A percentile compares a stretch with the other conserved stretches of the same genome.
Conservation (phyloP, 2,113 vertebrate genomes). For the Alligator sinensis region DNA sequence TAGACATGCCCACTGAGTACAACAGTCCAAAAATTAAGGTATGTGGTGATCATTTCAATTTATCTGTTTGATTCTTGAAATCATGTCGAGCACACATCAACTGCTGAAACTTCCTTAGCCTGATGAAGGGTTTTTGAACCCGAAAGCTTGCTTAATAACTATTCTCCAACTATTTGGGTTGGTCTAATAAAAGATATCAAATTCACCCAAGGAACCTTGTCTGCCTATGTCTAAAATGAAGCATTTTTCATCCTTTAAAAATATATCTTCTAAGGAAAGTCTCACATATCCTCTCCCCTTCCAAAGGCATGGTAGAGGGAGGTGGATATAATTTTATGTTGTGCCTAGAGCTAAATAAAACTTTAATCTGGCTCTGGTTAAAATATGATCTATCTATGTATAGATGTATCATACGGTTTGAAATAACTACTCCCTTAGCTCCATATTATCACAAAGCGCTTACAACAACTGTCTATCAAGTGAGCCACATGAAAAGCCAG, state of each 20-base stretch:
- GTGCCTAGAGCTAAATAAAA: neutral
- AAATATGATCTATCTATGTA: neutral
- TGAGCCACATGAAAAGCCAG: neutral
- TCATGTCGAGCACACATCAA: neutral
- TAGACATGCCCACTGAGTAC: too few species aligned
- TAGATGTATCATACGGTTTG: neutral
- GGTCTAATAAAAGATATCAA: too few species aligned
- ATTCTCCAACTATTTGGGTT: too few species aligned
- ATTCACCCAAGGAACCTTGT: too few species aligned
- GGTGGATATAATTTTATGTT: neutral
- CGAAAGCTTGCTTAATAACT: too few species aligned
- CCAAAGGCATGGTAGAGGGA: neutral
- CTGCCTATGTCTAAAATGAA: neutral
- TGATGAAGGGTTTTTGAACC: too few species aligned
- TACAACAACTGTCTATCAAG: neutral
- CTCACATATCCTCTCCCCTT: neutral
- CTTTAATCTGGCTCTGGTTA: neutral
- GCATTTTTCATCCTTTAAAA: neutral
- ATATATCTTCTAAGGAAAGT: neutral
- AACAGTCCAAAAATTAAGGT: neutral
- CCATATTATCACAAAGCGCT: rapidly evolving
- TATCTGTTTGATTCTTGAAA: neutral
- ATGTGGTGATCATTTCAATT: neutral
- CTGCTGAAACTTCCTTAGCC: too few species aligned
- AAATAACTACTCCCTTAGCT: neutral